A percentile compares a stretch with the other conserved stretches of the same genome.
Evolutionary conservation across 2,113 vertebrate species (phyloP).

Genomic region (Budorcas taxicolor): DNA sequence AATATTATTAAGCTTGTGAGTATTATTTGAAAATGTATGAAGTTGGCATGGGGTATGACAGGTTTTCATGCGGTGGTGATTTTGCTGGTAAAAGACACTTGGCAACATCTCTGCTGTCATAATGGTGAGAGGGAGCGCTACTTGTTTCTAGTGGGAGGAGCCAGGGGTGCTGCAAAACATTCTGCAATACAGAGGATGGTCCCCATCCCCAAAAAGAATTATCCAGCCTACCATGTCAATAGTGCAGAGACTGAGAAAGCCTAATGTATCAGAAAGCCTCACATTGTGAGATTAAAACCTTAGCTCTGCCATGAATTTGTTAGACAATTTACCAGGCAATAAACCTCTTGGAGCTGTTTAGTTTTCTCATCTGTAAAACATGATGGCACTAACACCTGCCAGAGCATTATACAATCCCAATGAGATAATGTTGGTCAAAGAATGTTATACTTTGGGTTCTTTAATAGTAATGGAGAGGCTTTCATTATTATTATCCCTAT

Average conservation of each 20-base stretch:
- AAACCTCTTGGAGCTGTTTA: not conserved
- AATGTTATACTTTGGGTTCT: not conserved
- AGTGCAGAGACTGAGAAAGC: not conserved
- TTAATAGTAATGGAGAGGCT: not conserved
- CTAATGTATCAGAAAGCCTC: not conserved
- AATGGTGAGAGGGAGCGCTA: not conserved
- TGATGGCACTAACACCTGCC: not conserved
- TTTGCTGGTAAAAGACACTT: not conserved
- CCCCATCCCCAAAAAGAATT: not conserved
- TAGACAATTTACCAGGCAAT: not conserved
- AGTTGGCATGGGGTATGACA: not conserved
- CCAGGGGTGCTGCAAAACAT: not conserved
- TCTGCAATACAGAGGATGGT: not conserved
- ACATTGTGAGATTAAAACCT: not conserved
- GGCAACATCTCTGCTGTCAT: not conserved
- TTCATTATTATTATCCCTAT: not conserved
- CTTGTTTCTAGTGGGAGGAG: not conserved
- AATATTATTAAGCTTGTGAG: not conserved
- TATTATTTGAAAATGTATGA: not conserved
- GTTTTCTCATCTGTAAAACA: conserved; percentile 35
- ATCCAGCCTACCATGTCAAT: not conserved
- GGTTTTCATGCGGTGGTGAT: not conserved
- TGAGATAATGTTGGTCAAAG: not conserved
- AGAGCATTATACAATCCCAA: not conserved
- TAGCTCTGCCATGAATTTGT: not conserved